Evolutionary conservation across 2,888 invertebrate genomes (phyloP).

Genomic region (Lasiommata megera): DNA sequence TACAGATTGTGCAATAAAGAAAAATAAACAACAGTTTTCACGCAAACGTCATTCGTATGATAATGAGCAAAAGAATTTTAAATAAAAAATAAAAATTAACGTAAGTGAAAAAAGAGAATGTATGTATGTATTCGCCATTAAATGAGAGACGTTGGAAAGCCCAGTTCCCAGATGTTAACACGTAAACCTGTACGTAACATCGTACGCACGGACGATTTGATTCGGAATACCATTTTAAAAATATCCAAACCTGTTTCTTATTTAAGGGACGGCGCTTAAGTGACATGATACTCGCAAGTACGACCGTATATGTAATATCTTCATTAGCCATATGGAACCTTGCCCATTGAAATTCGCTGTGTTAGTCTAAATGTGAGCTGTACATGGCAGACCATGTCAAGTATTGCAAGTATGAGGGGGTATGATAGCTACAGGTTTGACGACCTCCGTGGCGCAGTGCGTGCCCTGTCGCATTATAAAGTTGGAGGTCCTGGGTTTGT

Average conservation of each 20-base stretch:
- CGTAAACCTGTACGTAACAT: constrained; percentile 5
- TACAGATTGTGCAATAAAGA: no score
- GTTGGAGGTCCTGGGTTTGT: no score
- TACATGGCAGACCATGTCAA: constrained; percentile 3
- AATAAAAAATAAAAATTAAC: background rate
- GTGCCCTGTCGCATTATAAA: no score
- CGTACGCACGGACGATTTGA: background rate
- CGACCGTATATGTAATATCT: constrained; percentile 5
- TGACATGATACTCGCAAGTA: background rate
- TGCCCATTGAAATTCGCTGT: constrained; percentile 1
- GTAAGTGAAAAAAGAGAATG: constrained; percentile 1
- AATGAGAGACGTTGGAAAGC: constrained; percentile 5
- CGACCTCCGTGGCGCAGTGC: no score
- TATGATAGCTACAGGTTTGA: no score
- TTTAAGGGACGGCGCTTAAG: background rate
- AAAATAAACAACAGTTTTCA: no score
- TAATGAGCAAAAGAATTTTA: no score
- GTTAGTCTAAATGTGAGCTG: background rate
- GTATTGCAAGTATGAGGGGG: no score
- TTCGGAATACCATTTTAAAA: constrained; percentile 1
- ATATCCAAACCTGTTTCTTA: constrained; percentile 3
- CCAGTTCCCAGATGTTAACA: background rate
- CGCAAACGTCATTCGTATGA: no score
- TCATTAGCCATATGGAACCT: constrained; percentile 3
- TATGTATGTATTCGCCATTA: background rate